These are phyloP conservation scores for Danio tinwini DNA, from an alignment of 2,797 vertebrate genomes.

Conservation along the genomic window DNA sequence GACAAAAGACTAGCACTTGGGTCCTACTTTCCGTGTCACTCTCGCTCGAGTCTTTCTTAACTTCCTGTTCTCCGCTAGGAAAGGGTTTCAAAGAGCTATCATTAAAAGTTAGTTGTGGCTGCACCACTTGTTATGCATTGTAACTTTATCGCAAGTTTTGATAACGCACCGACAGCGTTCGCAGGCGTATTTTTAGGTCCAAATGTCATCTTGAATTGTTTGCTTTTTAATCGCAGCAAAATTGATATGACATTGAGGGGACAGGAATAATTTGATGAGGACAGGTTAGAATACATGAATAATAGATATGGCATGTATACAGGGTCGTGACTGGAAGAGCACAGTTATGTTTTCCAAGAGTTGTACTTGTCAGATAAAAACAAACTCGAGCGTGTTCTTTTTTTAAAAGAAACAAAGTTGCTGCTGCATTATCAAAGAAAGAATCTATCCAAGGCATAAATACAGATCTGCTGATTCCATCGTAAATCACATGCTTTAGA, in stretches of 20 bases:
- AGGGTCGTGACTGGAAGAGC: constrained; percentile 14
- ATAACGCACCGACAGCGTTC: constrained; percentile 47
- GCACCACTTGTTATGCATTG: constrained; percentile 40
- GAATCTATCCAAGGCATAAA: not conserved
- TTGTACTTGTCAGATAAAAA: constrained; percentile 24
- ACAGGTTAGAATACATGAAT: constrained; percentile 46
- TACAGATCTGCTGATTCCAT: not conserved
- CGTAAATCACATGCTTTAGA: not conserved
- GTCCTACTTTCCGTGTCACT: constrained; percentile 60
- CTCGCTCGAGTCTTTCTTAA: constrained; percentile 47
- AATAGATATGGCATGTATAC: constrained; percentile 32
- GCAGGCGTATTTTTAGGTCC: constrained; percentile 56
- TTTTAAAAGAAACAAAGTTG: not conserved
- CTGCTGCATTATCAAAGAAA: not conserved
- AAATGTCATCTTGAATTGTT: constrained; percentile 45
- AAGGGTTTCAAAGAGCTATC: constrained; percentile 56
- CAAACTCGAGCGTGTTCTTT: not conserved
- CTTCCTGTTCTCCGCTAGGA: constrained; percentile 42
- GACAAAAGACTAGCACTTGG: constrained; percentile 63
- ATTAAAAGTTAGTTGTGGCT: constrained; percentile 64
- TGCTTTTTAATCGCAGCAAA: constrained; percentile 36
- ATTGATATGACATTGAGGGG: constrained; percentile 51
- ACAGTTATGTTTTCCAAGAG: constrained; percentile 32
- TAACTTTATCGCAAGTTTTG: constrained; percentile 56
- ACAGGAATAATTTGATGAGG: constrained; percentile 49